Evolutionary conservation across 2,888 invertebrate genomes (phyloP).

Genomic region (Actias luna): DNA sequence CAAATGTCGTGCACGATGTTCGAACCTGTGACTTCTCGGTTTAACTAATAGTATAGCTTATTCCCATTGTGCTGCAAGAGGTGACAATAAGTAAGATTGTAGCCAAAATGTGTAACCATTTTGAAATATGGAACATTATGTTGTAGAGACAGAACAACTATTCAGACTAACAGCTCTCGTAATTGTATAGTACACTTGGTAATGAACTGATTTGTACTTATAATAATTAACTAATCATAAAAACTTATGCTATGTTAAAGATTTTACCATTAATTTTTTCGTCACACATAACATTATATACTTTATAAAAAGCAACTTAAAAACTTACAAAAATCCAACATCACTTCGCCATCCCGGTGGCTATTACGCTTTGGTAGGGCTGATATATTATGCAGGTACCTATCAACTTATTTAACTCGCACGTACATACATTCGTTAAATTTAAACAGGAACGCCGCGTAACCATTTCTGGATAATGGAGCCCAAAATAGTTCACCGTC

Average conservation of each 20-base stretch:
- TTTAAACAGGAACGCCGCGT: conserved; percentile 63
- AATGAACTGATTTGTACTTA: background rate
- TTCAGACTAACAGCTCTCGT: background rate
- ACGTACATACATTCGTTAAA: conserved; percentile 52
- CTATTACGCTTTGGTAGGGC: background rate
- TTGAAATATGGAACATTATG: background rate
- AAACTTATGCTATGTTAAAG: background rate
- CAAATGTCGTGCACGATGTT: too few species aligned
- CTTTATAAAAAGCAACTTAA: too few species aligned
- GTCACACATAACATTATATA: too few species aligned
- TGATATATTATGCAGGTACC: background rate
- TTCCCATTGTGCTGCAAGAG: too few species aligned
- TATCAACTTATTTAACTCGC: conserved; percentile 20
- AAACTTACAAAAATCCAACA: background rate
- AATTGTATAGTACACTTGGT: background rate
- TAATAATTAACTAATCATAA: too few species aligned
- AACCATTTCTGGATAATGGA: conserved; percentile 76
- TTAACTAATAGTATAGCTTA: too few species aligned
- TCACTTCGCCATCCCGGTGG: background rate
- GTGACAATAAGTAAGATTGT: too few species aligned
- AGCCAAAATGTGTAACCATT: too few species aligned
- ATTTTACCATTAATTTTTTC: background rate
- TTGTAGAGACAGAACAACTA: background rate
- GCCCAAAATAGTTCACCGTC: conserved; percentile 71
- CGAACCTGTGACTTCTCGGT: too few species aligned